Base-by-base conservation (phyloP, 2,888 invertebrate species). In the Ophioninae sp. region DNA sequence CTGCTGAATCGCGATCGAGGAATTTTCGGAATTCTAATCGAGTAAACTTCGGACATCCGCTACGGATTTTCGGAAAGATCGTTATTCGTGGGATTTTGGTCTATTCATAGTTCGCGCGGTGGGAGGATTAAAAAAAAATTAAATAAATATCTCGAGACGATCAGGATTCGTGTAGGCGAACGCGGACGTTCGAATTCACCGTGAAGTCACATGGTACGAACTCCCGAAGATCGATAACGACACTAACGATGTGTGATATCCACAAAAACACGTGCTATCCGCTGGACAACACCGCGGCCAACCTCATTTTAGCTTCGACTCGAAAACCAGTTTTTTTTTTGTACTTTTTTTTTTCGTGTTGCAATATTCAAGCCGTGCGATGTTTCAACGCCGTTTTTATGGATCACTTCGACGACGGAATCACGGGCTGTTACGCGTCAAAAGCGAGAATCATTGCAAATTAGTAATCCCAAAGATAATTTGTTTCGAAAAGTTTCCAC, bases 31-130 rank as follows among this genome's bases (percentile, higher is more conserved):
- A 61, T 44, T 73, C 44, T n/a, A 30, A 64, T 64, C 50, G 64
- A 30, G 64, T 74, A 74, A 74, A 74, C 64, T 44, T 64, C n/a
- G 41, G 23, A 74, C 50, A 64, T 64, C 64, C 74, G 74, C 23
- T 56, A 50, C 50, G 20, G n/a, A 37, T 50, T 50, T 30, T 64
- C 50, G 64, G 64, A 50, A 50, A 20, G 30, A 50, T 8, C n/a
- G 50, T 74, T 50, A 74, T 74, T 56, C 13, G 5, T 23, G 50
- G 50, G 41, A 17, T 17, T 50, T 50, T 50, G 50, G 50, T 50
- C 50, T 50, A 59, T 5, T 41, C n/a, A n/a, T 23, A 50, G 68
- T n/a, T 68, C 50, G 50, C 50, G 17, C 23, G n/a, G 23, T 50
- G 5, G 2, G 13, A 20, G 23, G 41, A 7, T 30, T 2, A 39